These are phyloP conservation scores for Adoxophyes honmai DNA, from an alignment of 1,140 invertebrate species.

Conservation along the genomic window DNA sequence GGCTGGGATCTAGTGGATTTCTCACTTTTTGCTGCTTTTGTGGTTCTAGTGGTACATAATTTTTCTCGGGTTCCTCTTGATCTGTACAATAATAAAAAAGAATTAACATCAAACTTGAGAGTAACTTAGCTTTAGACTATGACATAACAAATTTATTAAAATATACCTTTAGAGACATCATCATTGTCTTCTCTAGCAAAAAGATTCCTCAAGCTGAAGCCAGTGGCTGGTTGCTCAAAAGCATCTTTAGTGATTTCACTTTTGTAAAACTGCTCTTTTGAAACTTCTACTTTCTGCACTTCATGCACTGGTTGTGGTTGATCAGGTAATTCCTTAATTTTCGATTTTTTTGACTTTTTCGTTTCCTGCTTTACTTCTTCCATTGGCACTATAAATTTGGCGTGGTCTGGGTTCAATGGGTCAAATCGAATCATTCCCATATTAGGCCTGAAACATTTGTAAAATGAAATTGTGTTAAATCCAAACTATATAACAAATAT, in stretches of 20 bases:
- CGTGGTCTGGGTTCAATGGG: slow-evolving; percentile 78
- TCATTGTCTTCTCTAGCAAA: slow-evolving; percentile 65
- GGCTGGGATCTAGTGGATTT: slow-evolving; percentile 59
- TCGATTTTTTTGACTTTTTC: slow-evolving; percentile 60
- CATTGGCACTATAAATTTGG: slow-evolving; percentile 73
- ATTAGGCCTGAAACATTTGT: slow-evolving; percentile 48
- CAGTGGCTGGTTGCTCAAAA: slow-evolving; percentile 66
- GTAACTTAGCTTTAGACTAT: too few relatives aligned
- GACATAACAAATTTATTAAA: slow-evolving; percentile 13
- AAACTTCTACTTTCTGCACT: slow-evolving; percentile 73
- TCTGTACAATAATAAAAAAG: slow-evolving; percentile 32
- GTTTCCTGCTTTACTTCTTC: slow-evolving; percentile 39
- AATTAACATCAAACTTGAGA: too few relatives aligned
- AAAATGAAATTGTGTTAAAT: too few relatives aligned
- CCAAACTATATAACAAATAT: too few relatives aligned
- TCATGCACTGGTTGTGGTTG: slow-evolving; percentile 26
- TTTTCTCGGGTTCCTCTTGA: slow-evolving; percentile 29
- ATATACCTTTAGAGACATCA: slow-evolving; percentile 26
- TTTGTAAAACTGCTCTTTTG: slow-evolving; percentile 81
- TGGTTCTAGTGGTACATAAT: slow-evolving; percentile 40
- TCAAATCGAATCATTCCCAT: slow-evolving; percentile 80
- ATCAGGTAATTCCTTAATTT: slow-evolving; percentile 35
- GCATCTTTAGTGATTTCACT: slow-evolving; percentile 77
- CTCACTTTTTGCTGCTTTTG: slow-evolving; percentile 54
- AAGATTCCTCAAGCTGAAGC: slow-evolving; percentile 79